Base-by-base conservation (phyloP, 2,888 invertebrate species). In the Sesia apiformis region DNA sequence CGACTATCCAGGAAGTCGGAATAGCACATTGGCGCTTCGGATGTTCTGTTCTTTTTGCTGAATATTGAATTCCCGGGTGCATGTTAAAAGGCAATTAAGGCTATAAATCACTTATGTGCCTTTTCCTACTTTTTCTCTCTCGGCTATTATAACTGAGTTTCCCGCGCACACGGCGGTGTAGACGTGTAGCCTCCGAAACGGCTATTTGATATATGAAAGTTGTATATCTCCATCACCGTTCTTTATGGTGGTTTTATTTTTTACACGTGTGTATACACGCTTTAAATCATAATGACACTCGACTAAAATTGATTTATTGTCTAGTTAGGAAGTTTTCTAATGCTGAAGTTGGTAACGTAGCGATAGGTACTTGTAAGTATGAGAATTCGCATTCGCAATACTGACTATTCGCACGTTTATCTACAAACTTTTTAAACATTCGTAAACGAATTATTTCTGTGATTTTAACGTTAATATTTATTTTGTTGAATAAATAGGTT, bases 121-220 rank as follows among this genome's bases (percentile, higher is more conserved):
- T 63, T 69, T 74, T 68, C 66, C 67, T 60, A 62, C 68, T 74
- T 78, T 74, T 75, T 69, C 70, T 70, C 66, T 70, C 65, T 67
- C 60, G 64, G 63, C 74, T 70, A 75, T 77, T 74, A 75, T 69
- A 62, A 58, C 58, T 23, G 70, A 63, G 70, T 76, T 83, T 84
- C 79, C 79, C 78, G 76, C 72, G 71, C 66, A 67, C 66, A 70
- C 65, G 71, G 74, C 61, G 63, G 23, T 23, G 23, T 23, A 57
- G 53, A 39, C 39, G 52, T 52, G 42, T 67, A 64, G 69, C 66
- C 69, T 74, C 79, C 78, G 80, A 78, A 81, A 74, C 67, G 70
- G 74, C 77, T 74, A 70, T 82, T 82, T 87, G 87, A 87, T 78
- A 79, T 85, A 88, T 85, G 84, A 82, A 82, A 81, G 79, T 78